These are phyloP conservation scores for Buteo buteo DNA, from an alignment of 2,113 vertebrate genomes.

Conservation along the genomic window DNA sequence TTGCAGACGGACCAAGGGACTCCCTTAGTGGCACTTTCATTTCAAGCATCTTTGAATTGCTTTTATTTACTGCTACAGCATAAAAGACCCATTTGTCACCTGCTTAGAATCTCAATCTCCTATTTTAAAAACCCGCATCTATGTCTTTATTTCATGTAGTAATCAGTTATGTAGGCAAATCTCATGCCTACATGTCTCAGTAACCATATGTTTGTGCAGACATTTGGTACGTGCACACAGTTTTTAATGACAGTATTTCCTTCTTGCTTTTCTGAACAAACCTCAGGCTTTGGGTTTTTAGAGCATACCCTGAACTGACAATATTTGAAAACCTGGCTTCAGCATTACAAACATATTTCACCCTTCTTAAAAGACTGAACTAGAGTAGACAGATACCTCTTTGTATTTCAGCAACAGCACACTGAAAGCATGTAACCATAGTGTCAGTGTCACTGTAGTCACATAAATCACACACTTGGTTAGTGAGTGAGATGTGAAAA, in stretches of 20 bases:
- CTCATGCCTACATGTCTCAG: neutral
- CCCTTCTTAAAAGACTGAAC: neutral
- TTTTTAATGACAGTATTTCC: neutral
- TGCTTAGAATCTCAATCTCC: neutral
- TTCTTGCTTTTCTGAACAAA: neutral
- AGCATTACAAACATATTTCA: neutral
- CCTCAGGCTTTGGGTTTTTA: neutral
- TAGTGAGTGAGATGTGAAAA: neutral
- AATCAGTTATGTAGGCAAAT: neutral
- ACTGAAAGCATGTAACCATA: neutral
- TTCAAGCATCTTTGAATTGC: neutral
- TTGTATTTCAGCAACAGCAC: neutral
- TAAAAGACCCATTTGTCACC: neutral
- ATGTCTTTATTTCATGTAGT: neutral
- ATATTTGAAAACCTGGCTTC: neutral
- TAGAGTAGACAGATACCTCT: fast-evolving
- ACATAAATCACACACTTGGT: neutral
- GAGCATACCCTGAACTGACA: neutral
- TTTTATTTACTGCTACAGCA: neutral
- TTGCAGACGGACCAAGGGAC: neutral
- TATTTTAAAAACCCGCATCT: neutral
- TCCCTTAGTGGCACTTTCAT: neutral
- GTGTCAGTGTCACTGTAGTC: neutral
- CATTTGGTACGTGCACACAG: neutral
- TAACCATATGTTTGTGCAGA: neutral